Percentiles rank a stretch among this genome's conserved stretches.
These are phyloP conservation scores for Brachirus orientalis DNA, from an alignment of 2,113 vertebrate species.

Conservation along the genomic window DNA sequence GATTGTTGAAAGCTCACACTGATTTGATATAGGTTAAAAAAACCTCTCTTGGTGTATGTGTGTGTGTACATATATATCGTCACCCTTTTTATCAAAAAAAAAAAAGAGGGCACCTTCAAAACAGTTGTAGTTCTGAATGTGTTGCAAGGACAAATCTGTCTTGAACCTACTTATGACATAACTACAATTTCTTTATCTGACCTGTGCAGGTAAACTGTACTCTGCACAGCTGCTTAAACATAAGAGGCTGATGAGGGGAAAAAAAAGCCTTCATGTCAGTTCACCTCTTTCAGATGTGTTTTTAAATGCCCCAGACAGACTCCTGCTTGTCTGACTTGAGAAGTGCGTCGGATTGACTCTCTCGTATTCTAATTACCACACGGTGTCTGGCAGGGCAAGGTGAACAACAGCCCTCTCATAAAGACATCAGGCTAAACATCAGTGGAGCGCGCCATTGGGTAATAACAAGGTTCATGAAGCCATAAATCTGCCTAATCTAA, in stretches of 20 bases:
- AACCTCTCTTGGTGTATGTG: too few relatives aligned
- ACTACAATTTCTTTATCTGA: too few relatives aligned
- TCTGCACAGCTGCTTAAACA: not conserved
- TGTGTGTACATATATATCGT: too few relatives aligned
- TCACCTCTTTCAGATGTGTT: constrained; percentile 27
- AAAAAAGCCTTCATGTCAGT: not conserved
- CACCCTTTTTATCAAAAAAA: too few relatives aligned
- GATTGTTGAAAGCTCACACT: too few relatives aligned
- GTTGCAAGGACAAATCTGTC: not conserved
- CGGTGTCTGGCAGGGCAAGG: constrained; percentile 70
- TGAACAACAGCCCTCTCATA: constrained; percentile 75
- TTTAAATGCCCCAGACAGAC: constrained; percentile 37
- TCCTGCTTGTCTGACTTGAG: constrained; percentile 40
- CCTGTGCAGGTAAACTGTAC: too few relatives aligned
- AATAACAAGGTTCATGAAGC: constrained; percentile 82
- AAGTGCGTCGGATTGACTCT: constrained; percentile 53
- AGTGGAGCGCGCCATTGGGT: constrained; percentile 66
- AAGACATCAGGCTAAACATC: constrained; percentile 81
- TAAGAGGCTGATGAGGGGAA: not conserved
- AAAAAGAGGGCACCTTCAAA: too few relatives aligned
- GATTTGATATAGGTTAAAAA: too few relatives aligned
- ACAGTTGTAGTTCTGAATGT: too few relatives aligned
- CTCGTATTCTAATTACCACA: constrained; percentile 60
- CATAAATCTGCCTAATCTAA: constrained; percentile 82
- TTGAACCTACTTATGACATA: too few relatives aligned